Conservation (phyloP, 2,797 vertebrate species). For the Dendrocincla tyrannina region DNA sequence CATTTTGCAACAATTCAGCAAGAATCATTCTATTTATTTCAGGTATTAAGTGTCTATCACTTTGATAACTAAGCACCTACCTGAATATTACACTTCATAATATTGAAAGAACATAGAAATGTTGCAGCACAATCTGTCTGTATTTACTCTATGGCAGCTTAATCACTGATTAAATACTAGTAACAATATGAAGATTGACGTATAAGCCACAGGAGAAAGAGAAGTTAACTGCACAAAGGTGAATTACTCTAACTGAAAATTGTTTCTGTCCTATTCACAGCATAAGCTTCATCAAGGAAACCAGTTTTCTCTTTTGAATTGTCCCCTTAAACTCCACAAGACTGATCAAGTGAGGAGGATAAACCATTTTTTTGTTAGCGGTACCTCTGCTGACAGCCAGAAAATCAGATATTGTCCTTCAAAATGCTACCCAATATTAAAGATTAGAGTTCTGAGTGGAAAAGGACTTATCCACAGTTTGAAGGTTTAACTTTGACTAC, state of each 20-base stretch:
- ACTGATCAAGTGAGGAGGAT: neutral
- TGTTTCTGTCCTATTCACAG: neutral
- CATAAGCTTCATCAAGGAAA: neutral
- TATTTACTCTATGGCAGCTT: conserved; percentile 49
- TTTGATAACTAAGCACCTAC: conserved; percentile 58
- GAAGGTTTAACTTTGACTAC: neutral
- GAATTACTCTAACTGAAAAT: neutral
- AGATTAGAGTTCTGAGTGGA: conserved; percentile 2
- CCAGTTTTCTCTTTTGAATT: neutral
- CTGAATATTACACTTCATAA: conserved; percentile 51
- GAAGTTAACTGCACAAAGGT: conserved; percentile 2
- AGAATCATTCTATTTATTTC: conserved; percentile 55
- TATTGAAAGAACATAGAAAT: conserved; percentile 44
- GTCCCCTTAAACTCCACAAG: neutral
- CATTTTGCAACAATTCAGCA: neutral
- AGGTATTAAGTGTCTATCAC: conserved; percentile 64
- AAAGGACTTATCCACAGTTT: neutral
- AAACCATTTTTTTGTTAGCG: neutral
- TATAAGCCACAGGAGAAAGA: conserved; percentile 9
- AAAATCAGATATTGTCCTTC: neutral
- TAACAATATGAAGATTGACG: conserved; percentile 26
- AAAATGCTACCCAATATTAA: neutral
- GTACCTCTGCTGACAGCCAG: neutral
- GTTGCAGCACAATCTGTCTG: conserved; percentile 32
- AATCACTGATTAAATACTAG: conserved; percentile 43